These are phyloP conservation scores for Drosophila ironensis DNA, from an alignment of 1,140 invertebrate genomes.

Conservation along the genomic window DNA sequence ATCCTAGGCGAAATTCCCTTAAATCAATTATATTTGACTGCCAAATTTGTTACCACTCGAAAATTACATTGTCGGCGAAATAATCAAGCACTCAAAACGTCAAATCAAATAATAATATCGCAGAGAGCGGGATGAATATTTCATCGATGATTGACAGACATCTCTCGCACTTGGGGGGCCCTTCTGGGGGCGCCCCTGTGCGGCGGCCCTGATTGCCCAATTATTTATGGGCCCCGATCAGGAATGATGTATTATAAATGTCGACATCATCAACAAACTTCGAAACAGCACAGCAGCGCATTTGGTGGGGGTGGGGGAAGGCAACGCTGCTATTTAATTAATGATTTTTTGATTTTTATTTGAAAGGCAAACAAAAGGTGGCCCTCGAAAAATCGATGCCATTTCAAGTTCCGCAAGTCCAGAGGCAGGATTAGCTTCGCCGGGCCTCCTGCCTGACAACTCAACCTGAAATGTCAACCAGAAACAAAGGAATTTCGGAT, in stretches of 20 bases:
- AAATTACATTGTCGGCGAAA: not conserved
- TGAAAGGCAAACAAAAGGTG: constrained; percentile 24
- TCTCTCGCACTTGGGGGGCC: not conserved
- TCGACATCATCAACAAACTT: constrained; percentile 38
- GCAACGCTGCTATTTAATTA: constrained; percentile 56
- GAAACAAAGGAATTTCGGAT: constrained; percentile 11
- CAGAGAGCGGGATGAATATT: constrained; percentile 27
- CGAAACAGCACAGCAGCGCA: not conserved
- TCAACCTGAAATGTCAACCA: constrained; percentile 45
- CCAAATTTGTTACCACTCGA: not conserved
- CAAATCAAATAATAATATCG: constrained; percentile 35
- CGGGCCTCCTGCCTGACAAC: constrained; percentile 8
- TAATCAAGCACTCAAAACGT: constrained; percentile 29
- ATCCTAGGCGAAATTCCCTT: too few relatives aligned
- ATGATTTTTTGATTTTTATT: constrained; percentile 63
- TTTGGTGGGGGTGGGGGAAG: not conserved
- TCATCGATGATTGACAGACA: constrained; percentile 37
- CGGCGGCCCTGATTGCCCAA: constrained; percentile 27
- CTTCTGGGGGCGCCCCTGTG: not conserved
- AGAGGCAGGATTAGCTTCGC: not conserved
- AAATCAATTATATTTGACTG: too few relatives aligned
- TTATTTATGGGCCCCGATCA: constrained; percentile 50
- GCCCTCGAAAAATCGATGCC: not conserved
- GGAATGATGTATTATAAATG: constrained; percentile 54
- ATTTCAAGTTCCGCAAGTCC: not conserved